These are phyloP conservation scores for Halictus quadricinctus DNA, from an alignment of 2,888 invertebrate species.

Conservation along the genomic window DNA sequence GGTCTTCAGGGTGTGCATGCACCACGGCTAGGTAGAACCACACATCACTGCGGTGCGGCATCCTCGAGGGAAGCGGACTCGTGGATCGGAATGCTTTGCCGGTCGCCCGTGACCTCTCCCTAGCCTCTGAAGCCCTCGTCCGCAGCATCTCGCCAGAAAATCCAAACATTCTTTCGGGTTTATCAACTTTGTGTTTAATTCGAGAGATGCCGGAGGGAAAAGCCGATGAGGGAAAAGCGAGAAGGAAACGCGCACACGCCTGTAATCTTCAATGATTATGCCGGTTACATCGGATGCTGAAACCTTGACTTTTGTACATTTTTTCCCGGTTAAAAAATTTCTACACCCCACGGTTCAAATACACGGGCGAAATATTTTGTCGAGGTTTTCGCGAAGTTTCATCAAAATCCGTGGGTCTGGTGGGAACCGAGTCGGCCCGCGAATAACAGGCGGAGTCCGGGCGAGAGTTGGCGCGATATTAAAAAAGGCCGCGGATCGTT, in stretches of 20 bases:
- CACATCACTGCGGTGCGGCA: slow-evolving; percentile 47
- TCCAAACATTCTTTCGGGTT: slow-evolving; percentile 75
- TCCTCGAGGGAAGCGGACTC: slow-evolving; percentile 69
- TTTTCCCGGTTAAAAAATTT: no score
- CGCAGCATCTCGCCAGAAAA: slow-evolving; percentile 66
- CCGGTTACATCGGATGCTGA: not conserved
- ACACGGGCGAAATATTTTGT: not conserved
- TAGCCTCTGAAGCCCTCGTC: slow-evolving; percentile 29
- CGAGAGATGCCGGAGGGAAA: slow-evolving; percentile 65
- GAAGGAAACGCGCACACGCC: not conserved
- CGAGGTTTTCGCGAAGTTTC: not conserved
- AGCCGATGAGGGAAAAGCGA: slow-evolving; percentile 25
- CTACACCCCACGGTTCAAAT: no score
- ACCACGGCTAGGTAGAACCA: slow-evolving; percentile 33
- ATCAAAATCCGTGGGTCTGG: not conserved
- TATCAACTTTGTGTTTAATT: slow-evolving; percentile 77
- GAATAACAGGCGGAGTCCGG: not conserved
- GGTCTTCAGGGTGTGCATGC: slow-evolving; percentile 20
- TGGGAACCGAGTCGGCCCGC: no score
- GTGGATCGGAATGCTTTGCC: slow-evolving; percentile 77
- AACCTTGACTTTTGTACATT: no score
- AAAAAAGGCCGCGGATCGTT: slow-evolving; percentile 46
- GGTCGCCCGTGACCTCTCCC: slow-evolving; percentile 62
- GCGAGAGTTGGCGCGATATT: slow-evolving; percentile 38
- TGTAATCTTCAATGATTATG: not conserved